phyloP scores from a whole-genome alignment of 2,113 vertebrate species.

The Danionella cerebrum region DNA sequence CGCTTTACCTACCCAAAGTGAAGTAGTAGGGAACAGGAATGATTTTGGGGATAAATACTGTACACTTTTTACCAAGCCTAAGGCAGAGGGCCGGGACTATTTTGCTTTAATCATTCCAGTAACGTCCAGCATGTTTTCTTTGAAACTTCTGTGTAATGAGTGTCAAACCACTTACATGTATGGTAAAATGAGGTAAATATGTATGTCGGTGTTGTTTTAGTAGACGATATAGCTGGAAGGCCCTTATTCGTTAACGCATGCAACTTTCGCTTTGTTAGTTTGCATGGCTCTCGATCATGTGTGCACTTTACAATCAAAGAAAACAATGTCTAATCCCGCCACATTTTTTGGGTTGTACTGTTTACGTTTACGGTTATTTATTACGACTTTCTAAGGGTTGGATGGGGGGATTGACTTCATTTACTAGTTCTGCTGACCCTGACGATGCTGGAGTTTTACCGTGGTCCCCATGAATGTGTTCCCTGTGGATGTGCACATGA shows the following conservation, averaged over 20 bases:
- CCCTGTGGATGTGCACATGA: slow-evolving; percentile 12
- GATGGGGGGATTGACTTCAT: background rate
- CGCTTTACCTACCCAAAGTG: background rate
- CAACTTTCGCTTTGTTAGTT: slow-evolving; percentile 60
- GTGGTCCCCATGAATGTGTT: slow-evolving; percentile 2
- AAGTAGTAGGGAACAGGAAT: slow-evolving; percentile 16
- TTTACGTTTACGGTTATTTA: background rate
- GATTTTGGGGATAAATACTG: slow-evolving; percentile 11
- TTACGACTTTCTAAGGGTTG: background rate
- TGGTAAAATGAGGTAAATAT: slow-evolving; percentile 35
- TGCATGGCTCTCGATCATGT: slow-evolving; percentile 58
- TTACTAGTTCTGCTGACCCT: background rate
- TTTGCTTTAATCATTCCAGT: slow-evolving; percentile 32
- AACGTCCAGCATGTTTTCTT: slow-evolving; percentile 48
- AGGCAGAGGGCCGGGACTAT: slow-evolving; percentile 20
- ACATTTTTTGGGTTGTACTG: background rate
- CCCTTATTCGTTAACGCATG: slow-evolving; percentile 59
- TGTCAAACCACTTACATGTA: slow-evolving; percentile 35
- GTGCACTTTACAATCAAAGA: slow-evolving; percentile 42
- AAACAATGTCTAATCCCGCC: slow-evolving; percentile 14
- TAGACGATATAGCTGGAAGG: slow-evolving; percentile 27
- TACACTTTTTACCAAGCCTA: slow-evolving; percentile 10
- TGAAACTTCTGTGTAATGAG: slow-evolving; percentile 32
- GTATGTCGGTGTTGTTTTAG: slow-evolving; percentile 46
- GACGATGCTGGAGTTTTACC: background rate